Conservation (phyloP, 1,140 invertebrate genomes). For the Ceratina calcarata region DNA sequence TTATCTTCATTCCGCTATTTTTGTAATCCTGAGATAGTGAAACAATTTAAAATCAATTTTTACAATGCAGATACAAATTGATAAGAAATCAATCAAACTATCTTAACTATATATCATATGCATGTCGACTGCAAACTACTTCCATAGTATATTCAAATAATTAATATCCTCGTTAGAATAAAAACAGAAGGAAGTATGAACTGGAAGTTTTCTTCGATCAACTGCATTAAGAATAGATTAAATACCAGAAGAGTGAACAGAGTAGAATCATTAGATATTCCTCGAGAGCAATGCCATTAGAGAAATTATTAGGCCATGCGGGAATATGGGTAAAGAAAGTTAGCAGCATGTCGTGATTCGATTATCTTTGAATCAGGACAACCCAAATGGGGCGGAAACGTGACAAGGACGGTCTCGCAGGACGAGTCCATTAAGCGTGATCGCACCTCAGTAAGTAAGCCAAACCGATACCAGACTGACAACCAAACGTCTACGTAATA, state of each 20-base stretch:
- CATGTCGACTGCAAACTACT: background rate
- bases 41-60: too few relatives aligned
- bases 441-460: background rate
- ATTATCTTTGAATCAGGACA: conserved; percentile 13
- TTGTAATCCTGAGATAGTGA: too few relatives aligned
- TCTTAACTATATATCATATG: too few relatives aligned
- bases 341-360: conserved; percentile 4
- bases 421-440: conserved; percentile 43
- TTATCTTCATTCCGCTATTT: too few relatives aligned
- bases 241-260: background rate
- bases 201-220: background rate
- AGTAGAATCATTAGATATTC: background rate
- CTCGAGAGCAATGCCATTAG: background rate
- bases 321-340: conserved; percentile 1
- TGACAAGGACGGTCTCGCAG: conserved; percentile 20
- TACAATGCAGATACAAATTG: too few relatives aligned
- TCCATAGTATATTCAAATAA: background rate
- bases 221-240: background rate
- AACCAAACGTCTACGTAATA: too few relatives aligned
- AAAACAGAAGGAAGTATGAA: background rate
- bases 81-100: too few relatives aligned
- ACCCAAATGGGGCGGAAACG: conserved; percentile 19
- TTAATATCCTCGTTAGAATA: background rate
- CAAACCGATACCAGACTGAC: background rate
- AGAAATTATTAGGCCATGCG: conserved; percentile 29